Evolutionary conservation across 1,140 invertebrate species (phyloP), one percentile per base, ranked within the genome.

Genomic region (Calephelis nemesis): DNA sequence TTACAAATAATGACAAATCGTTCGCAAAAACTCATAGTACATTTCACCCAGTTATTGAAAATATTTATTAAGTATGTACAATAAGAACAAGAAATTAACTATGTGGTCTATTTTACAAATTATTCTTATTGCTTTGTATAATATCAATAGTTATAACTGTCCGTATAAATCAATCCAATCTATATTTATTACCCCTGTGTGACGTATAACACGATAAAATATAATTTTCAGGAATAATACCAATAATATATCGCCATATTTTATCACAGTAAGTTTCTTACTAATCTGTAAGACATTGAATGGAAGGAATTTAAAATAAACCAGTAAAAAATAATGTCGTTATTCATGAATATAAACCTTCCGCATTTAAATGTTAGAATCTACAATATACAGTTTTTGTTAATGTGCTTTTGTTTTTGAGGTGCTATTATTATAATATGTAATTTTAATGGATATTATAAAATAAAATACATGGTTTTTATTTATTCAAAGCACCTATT

Each of bases 1-100:
- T 30, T 30, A 69, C 48, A 49, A 68, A 67, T 72, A 87, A 89
- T 89, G 84, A 75, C 84, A 78, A 87, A 75, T 89, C 83, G 87
- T 88, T 89, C 76, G 80, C 81, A 80, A 77, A 72, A 76, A 89
- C 87, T 68, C 30, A 65, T 60, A 64, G 49, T 30, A 68, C 15
- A 65, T 65, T 70, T 50, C 77, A 77, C 77, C 77, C 45, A 68
- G 70, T 60, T 30, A 30, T 71, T 62, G 62, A 50, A 63, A 72
- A 70, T 45, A 54, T 30, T 30, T 30, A 68, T 62, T 47, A 63
- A 52, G 10, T 52, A 52, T 52, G 50, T 52, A 52, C 50, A 52
- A 64, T 10, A 13, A 47, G 30, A 30, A 30, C 30, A 30, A 30
- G 30, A 30, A 30, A 30, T 1, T 30, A 30, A 30, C 30, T 30